These are phyloP conservation scores for Drosophila cognata DNA, from an alignment of 2,888 invertebrate genomes.

Conservation along the genomic window DNA sequence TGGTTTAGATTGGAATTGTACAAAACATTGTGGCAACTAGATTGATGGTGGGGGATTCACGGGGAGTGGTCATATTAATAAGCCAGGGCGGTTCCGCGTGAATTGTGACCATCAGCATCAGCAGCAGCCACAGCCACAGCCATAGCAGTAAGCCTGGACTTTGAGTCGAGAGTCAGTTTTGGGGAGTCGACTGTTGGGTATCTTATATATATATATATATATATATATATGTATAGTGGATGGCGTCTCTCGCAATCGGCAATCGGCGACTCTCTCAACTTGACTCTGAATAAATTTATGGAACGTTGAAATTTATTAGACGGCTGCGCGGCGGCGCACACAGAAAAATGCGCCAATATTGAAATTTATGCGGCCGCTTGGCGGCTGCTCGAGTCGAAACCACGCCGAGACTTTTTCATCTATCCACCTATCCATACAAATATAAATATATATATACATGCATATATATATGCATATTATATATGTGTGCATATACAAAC, in stretches of 20 bases:
- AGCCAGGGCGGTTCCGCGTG: slow-evolving; percentile 68
- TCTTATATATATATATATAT: slow-evolving; percentile 16
- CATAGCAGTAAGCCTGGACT: slow-evolving; percentile 8
- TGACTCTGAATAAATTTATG: slow-evolving; percentile 78
- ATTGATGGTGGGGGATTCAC: slow-evolving; percentile 2
- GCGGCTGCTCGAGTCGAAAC: slow-evolving; percentile 48
- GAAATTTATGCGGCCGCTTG: slow-evolving; percentile 69
- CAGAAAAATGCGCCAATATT: slow-evolving; percentile 80
- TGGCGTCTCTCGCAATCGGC: slow-evolving; percentile 4
- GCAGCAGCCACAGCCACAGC: not conserved
- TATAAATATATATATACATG: not conserved
- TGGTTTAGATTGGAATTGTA: slow-evolving; percentile 3
- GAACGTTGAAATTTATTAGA: slow-evolving; percentile 75
- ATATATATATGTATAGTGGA: not conserved
- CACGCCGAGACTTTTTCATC: slow-evolving; percentile 22
- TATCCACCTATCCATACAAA: not conserved
- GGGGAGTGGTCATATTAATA: slow-evolving; percentile 59
- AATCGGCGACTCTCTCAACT: slow-evolving; percentile 54
- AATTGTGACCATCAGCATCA: slow-evolving; percentile 30
- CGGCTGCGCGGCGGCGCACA: slow-evolving; percentile 57
- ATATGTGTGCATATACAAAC: not conserved
- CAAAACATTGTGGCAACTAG: slow-evolving; percentile 12
- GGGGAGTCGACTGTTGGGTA: slow-evolving; percentile 1
- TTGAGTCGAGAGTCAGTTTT: slow-evolving; percentile 7
- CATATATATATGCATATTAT: not conserved